Percentiles rank a stretch among this genome's conserved stretches.
Evolutionary conservation across 2,888 invertebrate genomes (phyloP).

Genomic region (Lucinisca nassula): DNA sequence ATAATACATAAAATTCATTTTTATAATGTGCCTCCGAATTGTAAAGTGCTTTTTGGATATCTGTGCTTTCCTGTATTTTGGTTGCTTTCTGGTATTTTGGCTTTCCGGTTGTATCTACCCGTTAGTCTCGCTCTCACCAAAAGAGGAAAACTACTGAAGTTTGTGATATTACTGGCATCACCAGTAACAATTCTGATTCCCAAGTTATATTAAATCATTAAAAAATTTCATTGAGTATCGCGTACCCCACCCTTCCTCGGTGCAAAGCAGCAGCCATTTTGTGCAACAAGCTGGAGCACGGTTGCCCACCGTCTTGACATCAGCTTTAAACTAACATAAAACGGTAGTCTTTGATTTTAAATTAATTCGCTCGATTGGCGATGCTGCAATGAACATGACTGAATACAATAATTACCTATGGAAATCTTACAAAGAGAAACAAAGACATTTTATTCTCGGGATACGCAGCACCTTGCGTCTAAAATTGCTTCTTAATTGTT

Average conservation of each 20-base stretch:
- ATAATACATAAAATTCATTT: too few relatives aligned
- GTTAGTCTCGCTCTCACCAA: too few relatives aligned
- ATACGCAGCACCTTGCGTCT: slow-evolving; percentile 10
- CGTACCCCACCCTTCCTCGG: neutral
- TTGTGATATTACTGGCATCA: too few relatives aligned
- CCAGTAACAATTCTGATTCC: too few relatives aligned
- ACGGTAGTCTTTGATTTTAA: neutral
- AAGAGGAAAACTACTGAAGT: too few relatives aligned
- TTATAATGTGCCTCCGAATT: too few relatives aligned
- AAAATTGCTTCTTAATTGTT: slow-evolving; percentile 14
- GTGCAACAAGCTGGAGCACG: neutral
- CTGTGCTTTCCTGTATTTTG: too few relatives aligned
- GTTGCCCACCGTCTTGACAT: neutral
- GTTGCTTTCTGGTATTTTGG: too few relatives aligned
- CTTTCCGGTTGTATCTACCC: too few relatives aligned
- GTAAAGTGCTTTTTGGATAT: too few relatives aligned
- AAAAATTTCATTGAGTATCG: too few relatives aligned
- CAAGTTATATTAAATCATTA: too few relatives aligned
- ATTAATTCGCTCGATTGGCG: neutral
- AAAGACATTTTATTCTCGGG: neutral
- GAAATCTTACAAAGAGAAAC: neutral
- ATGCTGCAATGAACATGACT: neutral
- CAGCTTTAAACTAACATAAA: neutral
- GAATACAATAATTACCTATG: neutral
- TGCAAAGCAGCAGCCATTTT: neutral